Base-by-base conservation (phyloP, 2,113 vertebrate genomes). In the Cyanoderma ruficeps region DNA sequence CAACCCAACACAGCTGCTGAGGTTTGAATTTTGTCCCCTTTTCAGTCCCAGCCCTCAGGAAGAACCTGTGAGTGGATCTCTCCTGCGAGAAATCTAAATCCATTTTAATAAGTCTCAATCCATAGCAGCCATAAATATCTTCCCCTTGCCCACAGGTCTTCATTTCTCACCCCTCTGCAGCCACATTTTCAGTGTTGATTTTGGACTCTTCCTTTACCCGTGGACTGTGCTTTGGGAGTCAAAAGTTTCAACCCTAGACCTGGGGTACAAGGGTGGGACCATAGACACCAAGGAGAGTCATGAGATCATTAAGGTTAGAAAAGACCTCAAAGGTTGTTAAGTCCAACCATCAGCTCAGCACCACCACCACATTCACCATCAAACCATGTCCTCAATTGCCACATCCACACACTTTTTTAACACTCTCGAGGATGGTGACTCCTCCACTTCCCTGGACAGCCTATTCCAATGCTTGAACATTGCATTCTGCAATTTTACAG, bases 161-260 rank as follows among this genome's bases (percentile, higher is more conserved):
- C 19, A 28, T 55, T 75, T 77, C 50, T 83, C 46, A 47, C 16
- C 37, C 61, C 27, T 64, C 46, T 72, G 47, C 42, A 82, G 37
- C 28, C 46, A 30, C 21, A 9, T 27, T 80, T 64, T 9, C n/a
- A 44, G 42, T 18, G 70, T 7, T 19, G 11, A 16, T 55, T 70
- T 86, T 63, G 50, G 15, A 15, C 17, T 27, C 10, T 39, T 55
- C 27, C 11, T 41, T 55, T 25, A 20, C 28, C 56, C 31, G 35
- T 42, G 61, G 30, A 6, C 14, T 23, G 13, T 1, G 2, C 42
- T 79, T 68, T 56, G 59, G 60, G 67, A 41, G 9, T 14, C 1
- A 3, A 22, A 3, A 20, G 28, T 20, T 57, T 7, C 7, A 10
- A 0, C 39, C 22, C 30, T 22, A 49, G 11, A 13, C 0, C 0